A percentile compares a stretch with the other conserved stretches of the same genome.
Evolutionary conservation across 2,888 invertebrate genomes (phyloP).

Genomic region (Ashinkailepas kermadecensis): DNA sequence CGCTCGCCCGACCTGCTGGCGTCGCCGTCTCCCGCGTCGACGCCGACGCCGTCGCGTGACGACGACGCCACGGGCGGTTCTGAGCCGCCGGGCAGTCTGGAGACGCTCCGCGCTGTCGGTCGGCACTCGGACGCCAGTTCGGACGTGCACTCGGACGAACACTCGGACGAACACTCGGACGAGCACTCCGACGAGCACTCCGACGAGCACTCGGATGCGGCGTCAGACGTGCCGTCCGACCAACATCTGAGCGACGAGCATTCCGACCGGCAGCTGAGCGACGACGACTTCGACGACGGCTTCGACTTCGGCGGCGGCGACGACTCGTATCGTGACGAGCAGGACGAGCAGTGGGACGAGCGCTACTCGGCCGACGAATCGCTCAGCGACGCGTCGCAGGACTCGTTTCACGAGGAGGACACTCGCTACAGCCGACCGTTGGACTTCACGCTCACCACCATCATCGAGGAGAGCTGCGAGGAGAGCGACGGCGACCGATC

Average conservation of each 20-base stretch:
- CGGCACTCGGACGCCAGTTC: background rate
- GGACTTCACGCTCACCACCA: constrained; percentile 85
- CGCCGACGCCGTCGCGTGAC: background rate
- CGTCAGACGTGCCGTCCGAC: no score
- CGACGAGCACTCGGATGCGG: background rate
- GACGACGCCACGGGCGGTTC: background rate
- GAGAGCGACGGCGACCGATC: constrained; percentile 54
- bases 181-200: background rate
- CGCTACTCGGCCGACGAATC: constrained; percentile 34
- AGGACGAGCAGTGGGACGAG: constrained; percentile 30
- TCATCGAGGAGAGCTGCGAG: constrained; percentile 89
- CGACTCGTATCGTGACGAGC: background rate
- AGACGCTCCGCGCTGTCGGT: background rate
- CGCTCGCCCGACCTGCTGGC: background rate
- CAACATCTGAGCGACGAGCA: no score
- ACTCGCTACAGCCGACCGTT: constrained; percentile 69
- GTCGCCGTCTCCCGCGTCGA: background rate
- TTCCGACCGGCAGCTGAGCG: no score
- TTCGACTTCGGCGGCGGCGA: constrained; percentile 15
- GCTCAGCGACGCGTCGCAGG: constrained; percentile 42
- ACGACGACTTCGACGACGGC: constrained; percentile 23
- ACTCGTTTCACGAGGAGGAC: constrained; percentile 67
- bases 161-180: background rate
- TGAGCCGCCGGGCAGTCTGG: background rate
- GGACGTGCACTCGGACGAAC: constrained; percentile 2